Percentiles rank a stretch among this genome's conserved stretches.
Evolutionary conservation across 2,113 vertebrate genomes (phyloP).

Genomic region (Mixornis gularis): DNA sequence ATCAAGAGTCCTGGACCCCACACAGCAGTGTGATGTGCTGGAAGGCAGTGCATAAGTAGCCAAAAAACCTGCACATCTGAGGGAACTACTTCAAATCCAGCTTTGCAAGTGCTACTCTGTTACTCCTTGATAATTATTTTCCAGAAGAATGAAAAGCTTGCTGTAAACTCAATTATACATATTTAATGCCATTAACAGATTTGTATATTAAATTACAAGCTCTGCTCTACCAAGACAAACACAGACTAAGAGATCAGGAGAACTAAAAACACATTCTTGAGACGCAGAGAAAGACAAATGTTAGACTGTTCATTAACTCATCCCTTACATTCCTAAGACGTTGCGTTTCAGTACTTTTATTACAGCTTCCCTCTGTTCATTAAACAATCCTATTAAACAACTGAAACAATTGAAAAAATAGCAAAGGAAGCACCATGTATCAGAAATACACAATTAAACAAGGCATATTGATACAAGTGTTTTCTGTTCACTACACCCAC

Average conservation of each 20-base stretch:
- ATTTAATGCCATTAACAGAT: not conserved
- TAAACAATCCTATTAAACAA: not conserved
- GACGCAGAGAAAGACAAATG: not conserved
- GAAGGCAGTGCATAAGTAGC: not conserved
- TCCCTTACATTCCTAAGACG: not conserved
- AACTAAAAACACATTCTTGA: not conserved
- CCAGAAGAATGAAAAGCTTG: not conserved
- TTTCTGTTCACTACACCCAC: not conserved
- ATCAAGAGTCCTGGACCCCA: not conserved
- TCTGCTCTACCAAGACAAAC: not conserved
- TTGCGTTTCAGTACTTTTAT: not conserved
- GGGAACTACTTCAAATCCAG: not conserved
- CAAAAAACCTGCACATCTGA: accelerated
- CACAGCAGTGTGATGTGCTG: not conserved
- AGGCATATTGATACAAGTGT: not conserved
- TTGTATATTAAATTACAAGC: not conserved
- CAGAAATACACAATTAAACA: not conserved
- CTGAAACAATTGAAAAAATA: not conserved
- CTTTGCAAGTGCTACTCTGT: not conserved
- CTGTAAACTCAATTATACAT: not conserved
- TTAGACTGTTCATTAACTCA: not conserved
- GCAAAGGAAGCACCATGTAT: not conserved
- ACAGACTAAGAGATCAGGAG: not conserved
- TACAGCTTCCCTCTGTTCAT: not conserved
- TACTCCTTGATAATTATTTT: not conserved